Percentiles rank a stretch among this genome's conserved stretches.
phyloP scores from a whole-genome alignment of 2,797 vertebrate species.

The Heteromormyrus szaboi region DNA sequence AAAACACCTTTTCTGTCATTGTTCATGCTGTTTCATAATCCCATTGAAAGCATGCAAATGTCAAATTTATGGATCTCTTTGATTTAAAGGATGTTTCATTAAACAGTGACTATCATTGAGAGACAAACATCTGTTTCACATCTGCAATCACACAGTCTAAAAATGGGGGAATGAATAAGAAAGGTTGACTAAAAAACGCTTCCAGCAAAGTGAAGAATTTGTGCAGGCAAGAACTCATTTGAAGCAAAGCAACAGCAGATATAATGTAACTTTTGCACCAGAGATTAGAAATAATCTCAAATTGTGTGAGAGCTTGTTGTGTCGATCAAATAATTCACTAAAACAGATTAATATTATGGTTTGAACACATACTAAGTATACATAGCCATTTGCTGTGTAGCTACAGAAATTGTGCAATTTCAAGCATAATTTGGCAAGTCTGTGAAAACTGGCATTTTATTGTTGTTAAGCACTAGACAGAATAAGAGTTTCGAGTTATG shows the following conservation, averaged over 20 bases:
- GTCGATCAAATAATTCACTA: not conserved
- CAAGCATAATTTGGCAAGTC: not conserved
- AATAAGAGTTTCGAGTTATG: not conserved
- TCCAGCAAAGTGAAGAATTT: not conserved
- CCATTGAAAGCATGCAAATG: not conserved
- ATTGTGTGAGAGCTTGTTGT: not conserved
- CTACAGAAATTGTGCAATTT: not conserved
- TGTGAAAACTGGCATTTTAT: not conserved
- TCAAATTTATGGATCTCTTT: not conserved
- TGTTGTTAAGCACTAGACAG: not conserved
- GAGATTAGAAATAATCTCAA: not conserved
- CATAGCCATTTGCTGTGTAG: not conserved
- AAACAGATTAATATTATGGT: not conserved
- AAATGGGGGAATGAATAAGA: not conserved
- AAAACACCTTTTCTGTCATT: conserved; percentile 10
- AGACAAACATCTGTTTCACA: conserved; percentile 2
- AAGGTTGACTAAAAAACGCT: not conserved
- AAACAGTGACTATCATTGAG: not conserved
- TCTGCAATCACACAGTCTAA: conserved; percentile 7
- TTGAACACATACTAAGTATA: not conserved
- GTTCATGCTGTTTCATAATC: conserved; percentile 2
- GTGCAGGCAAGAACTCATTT: conserved; percentile 5
- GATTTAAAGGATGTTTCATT: conserved; percentile 2
- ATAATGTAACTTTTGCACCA: not conserved
- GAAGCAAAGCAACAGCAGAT: not conserved